Conservation (phyloP, 2,113 vertebrate genomes). For the Cepphus grylle region DNA sequence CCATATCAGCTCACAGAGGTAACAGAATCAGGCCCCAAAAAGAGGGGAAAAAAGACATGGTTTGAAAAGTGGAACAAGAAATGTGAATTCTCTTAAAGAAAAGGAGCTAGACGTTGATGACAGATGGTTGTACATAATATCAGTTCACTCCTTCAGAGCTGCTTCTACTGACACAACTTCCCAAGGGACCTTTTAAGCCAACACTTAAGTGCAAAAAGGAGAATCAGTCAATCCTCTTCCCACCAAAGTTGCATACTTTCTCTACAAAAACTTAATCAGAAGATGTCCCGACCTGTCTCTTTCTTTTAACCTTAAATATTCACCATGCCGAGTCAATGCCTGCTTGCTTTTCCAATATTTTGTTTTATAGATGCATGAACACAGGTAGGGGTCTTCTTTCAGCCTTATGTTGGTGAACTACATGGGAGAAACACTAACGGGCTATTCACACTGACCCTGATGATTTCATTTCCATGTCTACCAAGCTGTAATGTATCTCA, state of each 20-base stretch:
- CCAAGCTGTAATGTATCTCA: background rate
- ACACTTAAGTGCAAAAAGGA: background rate
- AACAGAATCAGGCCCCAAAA: background rate
- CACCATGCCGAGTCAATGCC: background rate
- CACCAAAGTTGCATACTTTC: background rate
- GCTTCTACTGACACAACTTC: background rate
- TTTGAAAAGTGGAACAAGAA: background rate
- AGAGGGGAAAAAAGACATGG: background rate
- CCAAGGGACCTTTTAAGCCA: background rate
- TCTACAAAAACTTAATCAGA: background rate
- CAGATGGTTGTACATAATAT: background rate
- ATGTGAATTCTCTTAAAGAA: background rate
- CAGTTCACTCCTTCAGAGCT: background rate
- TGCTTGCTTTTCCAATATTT: background rate
- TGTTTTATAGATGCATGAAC: background rate
- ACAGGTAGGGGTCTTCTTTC: background rate
- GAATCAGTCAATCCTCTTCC: background rate
- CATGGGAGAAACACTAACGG: background rate
- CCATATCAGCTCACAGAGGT: background rate
- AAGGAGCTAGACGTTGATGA: background rate
- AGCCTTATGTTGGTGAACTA: background rate
- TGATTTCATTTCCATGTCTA: background rate
- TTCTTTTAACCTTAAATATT: background rate
- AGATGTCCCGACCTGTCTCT: background rate
- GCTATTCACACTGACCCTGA: accelerated